A percentile compares a stretch with the other conserved stretches of the same genome.
These are phyloP conservation scores for Gallinago solitaria DNA, from an alignment of 2,797 vertebrate species.

Conservation along the genomic window DNA sequence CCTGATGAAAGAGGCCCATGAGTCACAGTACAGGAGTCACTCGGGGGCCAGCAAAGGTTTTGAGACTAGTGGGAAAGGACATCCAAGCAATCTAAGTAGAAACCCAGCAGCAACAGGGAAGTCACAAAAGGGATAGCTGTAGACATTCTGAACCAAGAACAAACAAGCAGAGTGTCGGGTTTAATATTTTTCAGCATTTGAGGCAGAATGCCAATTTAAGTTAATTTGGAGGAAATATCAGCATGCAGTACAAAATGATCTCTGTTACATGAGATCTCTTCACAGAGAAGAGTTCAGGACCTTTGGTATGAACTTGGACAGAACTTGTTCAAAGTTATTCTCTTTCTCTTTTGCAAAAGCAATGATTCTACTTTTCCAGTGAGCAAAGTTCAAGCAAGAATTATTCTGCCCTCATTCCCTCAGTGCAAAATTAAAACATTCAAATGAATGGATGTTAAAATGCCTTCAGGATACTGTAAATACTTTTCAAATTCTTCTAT, in stretches of 20 bases:
- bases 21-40: slow-evolving; percentile 35
- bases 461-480: background rate
- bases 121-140: background rate
- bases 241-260: background rate
- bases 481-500: background rate
- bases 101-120: slow-evolving; percentile 21
- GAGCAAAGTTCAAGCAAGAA: background rate
- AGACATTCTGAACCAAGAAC: slow-evolving; percentile 2
- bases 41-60: slow-evolving; percentile 5
- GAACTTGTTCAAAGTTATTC: background rate
- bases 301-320: background rate
- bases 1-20: slow-evolving; percentile 43
- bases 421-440: background rate
- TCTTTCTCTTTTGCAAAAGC: slow-evolving; percentile 4
- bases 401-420: background rate
- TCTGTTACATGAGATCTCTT: background rate
- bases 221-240: slow-evolving; percentile 42
- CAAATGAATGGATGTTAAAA: background rate
- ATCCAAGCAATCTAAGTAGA: slow-evolving; percentile 13
- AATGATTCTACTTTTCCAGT: background rate
- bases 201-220: slow-evolving; percentile 8
- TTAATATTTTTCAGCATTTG: slow-evolving; percentile 27
- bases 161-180: slow-evolving; percentile 26
- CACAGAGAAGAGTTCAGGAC: slow-evolving; percentile 5
- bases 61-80: slow-evolving; percentile 22